Conservation (phyloP, 2,888 invertebrate species). For the Serrognathus titanus region DNA sequence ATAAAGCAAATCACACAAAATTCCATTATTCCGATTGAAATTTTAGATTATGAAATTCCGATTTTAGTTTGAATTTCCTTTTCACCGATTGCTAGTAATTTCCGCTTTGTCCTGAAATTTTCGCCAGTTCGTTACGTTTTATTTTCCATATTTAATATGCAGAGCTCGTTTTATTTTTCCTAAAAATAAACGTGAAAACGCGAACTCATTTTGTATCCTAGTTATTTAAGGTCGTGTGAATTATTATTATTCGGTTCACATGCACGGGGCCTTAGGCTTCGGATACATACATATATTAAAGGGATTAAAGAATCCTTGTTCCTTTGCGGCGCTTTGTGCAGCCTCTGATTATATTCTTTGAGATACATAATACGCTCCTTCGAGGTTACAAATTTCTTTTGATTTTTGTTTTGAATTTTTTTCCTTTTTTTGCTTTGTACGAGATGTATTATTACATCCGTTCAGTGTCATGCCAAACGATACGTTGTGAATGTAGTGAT, state of each 20-base stretch:
- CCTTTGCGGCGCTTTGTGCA: too few relatives aligned
- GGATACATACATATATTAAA: slow-evolving; percentile 7
- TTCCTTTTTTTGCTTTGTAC: too few relatives aligned
- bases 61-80: slow-evolving; percentile 8
- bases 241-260: slow-evolving; percentile 2
- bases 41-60: slow-evolving; percentile 4
- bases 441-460: too few relatives aligned
- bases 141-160: not conserved
- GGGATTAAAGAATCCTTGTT: not conserved
- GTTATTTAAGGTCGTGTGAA: slow-evolving; percentile 7
- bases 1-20: slow-evolving; percentile 1
- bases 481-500: too few relatives aligned
- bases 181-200: too few relatives aligned
- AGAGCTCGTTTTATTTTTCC: too few relatives aligned
- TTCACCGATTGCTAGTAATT: slow-evolving; percentile 4
- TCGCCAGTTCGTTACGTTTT: not conserved
- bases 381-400: too few relatives aligned
- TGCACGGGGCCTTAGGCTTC: not conserved
- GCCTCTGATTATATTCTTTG: too few relatives aligned
- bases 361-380: too few relatives aligned
- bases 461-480: too few relatives aligned
- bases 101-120: slow-evolving; percentile 5
- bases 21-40: slow-evolving; percentile 6
- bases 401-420: too few relatives aligned
- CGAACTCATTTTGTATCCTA: slow-evolving; percentile 1